Base-by-base conservation (phyloP, 2,797 vertebrate genomes). In the Cheirogaleus major region DNA sequence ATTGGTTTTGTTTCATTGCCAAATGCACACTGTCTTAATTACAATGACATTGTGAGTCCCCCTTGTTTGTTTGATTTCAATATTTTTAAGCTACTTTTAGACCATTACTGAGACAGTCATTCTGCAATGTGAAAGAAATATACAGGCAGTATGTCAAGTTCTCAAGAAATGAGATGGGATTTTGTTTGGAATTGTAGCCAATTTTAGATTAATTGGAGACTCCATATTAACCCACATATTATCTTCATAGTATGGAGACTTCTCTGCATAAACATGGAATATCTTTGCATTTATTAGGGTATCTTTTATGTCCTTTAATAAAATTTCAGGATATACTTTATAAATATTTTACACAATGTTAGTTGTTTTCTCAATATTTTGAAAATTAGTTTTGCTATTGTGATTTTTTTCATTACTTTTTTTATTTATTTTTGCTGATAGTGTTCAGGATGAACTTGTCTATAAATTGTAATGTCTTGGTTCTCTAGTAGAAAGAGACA, bases 231-330 rank as follows among this genome's bases (percentile, higher is more conserved):
- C 35, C 65, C 48, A 89, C 75, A 75, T 67, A 32, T 94, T 96
- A 92, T 88, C 88, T 92, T 95, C 83, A 91, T 65, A 80, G 57
- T 43, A 5, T 45, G 9, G 63, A 55, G 12, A 41, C 75, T 91
- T 96, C 55, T 61, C 35, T 70, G 70, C 25, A 83, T 88, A 97
- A 93, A 89, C 83, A 55, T 91, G 41, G 78, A 94, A 67, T 95
- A 96, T 89, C 75, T 96, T 88, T 96, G 86, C 89, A 93, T 87
- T 91, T 96, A 91, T 95, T 93, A 96, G 79, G n/a, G 25, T 83
- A 63, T 80, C 73, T 89, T 93, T 97, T 89, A 96, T 76, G 55
- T 70, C 63, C 87, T 95, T 96, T 93, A 96, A 96, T 94, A 93
- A 97, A 94, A 43, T 79, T 92, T 96, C 90, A 85, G 72, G 72